Conservation (phyloP, 2,797 vertebrate species). For the Acipenser ruthenus region DNA sequence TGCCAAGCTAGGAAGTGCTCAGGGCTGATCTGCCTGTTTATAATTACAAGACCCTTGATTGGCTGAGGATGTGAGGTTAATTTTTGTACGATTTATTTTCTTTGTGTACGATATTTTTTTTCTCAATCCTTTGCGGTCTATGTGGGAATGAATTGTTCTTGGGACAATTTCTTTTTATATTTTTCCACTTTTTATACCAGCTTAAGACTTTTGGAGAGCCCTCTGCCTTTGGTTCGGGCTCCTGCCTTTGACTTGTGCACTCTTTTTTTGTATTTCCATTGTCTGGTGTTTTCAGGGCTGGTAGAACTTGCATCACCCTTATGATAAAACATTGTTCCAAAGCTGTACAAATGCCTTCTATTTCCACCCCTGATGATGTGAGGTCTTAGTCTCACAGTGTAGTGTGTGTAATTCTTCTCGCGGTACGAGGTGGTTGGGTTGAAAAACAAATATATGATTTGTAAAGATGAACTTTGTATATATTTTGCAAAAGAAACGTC, state of each 20-base stretch:
- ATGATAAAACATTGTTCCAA: neutral
- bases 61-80: too few species aligned
- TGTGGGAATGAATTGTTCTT: too few species aligned
- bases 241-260: neutral
- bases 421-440: conserved; percentile 14
- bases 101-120: too few species aligned
- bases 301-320: neutral
- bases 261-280: neutral
- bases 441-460: conserved; percentile 9
- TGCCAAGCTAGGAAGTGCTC: too few species aligned
- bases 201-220: too few species aligned
- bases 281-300: neutral
- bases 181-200: too few species aligned
- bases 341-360: neutral
- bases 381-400: neutral
- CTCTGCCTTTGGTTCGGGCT: too few species aligned
- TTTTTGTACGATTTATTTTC: too few species aligned
- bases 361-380: neutral
- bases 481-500: conserved; percentile 11
- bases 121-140: too few species aligned
- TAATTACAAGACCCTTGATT: too few species aligned
- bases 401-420: neutral
- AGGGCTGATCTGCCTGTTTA: too few species aligned
- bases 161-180: too few species aligned
- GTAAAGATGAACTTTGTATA: conserved; percentile 18